phyloP scores from a whole-genome alignment of 2,797 vertebrate species.

The Apodemus agrarius region DNA sequence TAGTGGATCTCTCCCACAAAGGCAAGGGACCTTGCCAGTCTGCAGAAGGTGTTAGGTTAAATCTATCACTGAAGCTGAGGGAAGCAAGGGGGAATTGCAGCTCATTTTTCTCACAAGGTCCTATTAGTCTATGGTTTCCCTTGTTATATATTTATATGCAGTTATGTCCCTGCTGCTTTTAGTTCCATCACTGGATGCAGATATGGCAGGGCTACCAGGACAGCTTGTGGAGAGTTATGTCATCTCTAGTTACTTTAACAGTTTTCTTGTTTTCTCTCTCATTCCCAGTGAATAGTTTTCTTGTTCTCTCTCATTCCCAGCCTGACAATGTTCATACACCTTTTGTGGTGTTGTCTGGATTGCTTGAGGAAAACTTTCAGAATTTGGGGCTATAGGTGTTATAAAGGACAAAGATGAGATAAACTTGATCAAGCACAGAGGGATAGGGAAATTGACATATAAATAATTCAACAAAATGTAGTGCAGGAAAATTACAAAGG shows the following conservation, averaged over 20 bases:
- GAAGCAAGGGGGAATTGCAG: rapidly evolving
- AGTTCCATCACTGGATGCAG: background rate
- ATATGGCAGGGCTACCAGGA: background rate
- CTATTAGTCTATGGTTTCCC: background rate
- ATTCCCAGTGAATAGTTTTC: background rate
- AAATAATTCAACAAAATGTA: slow-evolving; percentile 13
- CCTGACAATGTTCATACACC: background rate
- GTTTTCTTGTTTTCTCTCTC: background rate
- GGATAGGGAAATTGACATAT: background rate
- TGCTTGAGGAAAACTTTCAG: background rate
- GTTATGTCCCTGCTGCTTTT: background rate
- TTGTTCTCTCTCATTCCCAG: background rate
- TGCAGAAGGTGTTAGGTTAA: background rate
- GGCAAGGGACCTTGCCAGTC: rapidly evolving
- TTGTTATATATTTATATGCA: background rate
- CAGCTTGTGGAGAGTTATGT: background rate
- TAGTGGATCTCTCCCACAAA: background rate
- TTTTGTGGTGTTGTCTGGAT: background rate
- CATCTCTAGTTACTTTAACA: background rate
- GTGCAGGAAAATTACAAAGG: background rate
- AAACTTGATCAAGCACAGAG: background rate
- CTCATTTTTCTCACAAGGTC: background rate
- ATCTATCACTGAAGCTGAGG: too few relatives aligned
- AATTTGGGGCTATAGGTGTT: background rate
- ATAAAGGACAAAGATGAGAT: background rate